Percentiles rank a stretch among this genome's conserved stretches.
Evolutionary conservation across 2,888 invertebrate genomes (phyloP).

Genomic region (Tricholauxania praeusta): DNA sequence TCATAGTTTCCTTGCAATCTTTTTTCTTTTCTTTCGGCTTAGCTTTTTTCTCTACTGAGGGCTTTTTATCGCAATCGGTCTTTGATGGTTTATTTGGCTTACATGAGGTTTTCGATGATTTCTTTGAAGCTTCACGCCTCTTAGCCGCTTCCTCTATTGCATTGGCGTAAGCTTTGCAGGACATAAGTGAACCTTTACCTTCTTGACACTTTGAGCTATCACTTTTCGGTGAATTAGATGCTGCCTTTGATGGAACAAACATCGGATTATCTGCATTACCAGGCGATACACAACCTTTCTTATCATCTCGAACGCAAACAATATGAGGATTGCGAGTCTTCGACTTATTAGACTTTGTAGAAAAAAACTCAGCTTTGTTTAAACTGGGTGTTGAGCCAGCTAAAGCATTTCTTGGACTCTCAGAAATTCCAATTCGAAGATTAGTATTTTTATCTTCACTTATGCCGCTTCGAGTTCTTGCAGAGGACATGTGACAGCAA

Average conservation of each 20-base stretch:
- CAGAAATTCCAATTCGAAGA: not conserved
- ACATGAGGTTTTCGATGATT: not conserved
- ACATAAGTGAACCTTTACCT: conserved; percentile 37
- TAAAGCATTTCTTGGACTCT: not conserved
- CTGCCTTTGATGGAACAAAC: conserved; percentile 16
- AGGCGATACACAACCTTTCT: conserved; percentile 47
- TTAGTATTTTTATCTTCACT: conserved; percentile 10
- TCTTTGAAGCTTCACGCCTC: conserved; percentile 37
- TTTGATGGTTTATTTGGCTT: conserved; percentile 7
- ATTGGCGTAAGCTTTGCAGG: conserved; percentile 45
- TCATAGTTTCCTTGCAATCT: not conserved
- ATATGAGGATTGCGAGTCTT: conserved; percentile 37
- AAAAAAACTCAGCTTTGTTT: no score
- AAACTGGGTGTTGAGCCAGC: not conserved
- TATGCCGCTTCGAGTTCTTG: not conserved
- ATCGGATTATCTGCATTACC: conserved; percentile 41
- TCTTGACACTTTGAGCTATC: not conserved
- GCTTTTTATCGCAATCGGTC: conserved; percentile 40
- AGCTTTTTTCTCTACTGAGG: conserved; percentile 36
- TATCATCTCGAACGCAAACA: conserved; percentile 43
- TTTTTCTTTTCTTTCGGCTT: not conserved
- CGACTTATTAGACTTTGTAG: not conserved
- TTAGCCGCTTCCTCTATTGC: conserved; percentile 46
- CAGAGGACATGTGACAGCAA: conserved; percentile 37
- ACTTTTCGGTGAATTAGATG: not conserved